A percentile compares a stretch with the other conserved stretches of the same genome.
phyloP scores from a whole-genome alignment of 2,113 vertebrate species.

The Oncorhynchus clarkii region DNA sequence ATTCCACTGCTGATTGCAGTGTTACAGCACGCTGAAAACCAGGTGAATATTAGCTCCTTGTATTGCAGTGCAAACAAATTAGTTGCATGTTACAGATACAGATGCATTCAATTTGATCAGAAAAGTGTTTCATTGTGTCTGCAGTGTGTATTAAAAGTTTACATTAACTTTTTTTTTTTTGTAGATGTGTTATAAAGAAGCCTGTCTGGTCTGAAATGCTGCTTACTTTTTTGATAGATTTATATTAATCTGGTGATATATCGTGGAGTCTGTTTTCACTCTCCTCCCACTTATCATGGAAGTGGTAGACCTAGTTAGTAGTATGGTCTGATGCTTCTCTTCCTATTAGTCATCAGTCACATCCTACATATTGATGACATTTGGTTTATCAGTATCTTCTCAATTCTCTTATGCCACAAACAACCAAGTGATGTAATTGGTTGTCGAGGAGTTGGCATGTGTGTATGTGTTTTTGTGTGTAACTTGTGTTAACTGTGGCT shows the following conservation, averaged over 20 bases:
- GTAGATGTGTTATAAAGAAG: too few relatives aligned
- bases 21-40: not conserved
- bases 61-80: not conserved
- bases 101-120: not conserved
- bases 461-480: slow-evolving; percentile 7
- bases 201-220: too few relatives aligned
- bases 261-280: too few relatives aligned
- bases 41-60: too few relatives aligned
- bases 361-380: slow-evolving; percentile 41
- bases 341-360: slow-evolving; percentile 25
- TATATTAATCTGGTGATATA: too few relatives aligned
- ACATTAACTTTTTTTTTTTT: not conserved
- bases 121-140: not conserved
- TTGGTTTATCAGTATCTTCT: slow-evolving; percentile 69
- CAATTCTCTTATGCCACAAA: slow-evolving; percentile 17
- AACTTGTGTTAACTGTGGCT: not conserved
- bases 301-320: not conserved
- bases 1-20: slow-evolving; percentile 34
- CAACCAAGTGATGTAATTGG: slow-evolving; percentile 31
- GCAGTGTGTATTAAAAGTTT: not conserved
- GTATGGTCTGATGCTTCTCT: not conserved
- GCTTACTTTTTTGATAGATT: too few relatives aligned
- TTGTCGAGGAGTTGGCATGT: slow-evolving; percentile 25
- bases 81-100: not conserved
- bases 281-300: too few relatives aligned